phyloP scores from a whole-genome alignment of 2,113 vertebrate species.

The Prionailurus viverrinus region DNA sequence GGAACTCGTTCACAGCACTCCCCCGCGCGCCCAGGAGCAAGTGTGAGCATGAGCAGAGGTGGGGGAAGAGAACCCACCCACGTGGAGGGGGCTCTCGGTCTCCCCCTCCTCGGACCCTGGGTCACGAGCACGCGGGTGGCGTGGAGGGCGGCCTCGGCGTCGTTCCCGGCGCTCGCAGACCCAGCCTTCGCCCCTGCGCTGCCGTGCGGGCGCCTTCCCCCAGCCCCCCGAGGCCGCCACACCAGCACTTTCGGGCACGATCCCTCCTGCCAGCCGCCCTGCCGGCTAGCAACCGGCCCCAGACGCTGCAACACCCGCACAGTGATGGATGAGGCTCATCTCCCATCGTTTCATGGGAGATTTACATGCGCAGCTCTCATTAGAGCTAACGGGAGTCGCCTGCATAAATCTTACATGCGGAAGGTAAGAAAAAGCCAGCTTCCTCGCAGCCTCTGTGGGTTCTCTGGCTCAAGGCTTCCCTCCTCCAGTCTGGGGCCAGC shows the following conservation, averaged over 20 bases:
- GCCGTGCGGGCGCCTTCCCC: slow-evolving; percentile 20
- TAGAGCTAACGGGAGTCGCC: slow-evolving; percentile 73
- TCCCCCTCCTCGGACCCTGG: fast-evolving
- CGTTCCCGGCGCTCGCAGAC: neutral
- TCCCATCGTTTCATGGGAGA: slow-evolving; percentile 65
- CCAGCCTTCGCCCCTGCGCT: slow-evolving; percentile 61
- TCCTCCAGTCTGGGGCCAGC: neutral
- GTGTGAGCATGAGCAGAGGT: fast-evolving
- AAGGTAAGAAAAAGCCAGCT: neutral
- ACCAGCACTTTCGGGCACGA: neutral
- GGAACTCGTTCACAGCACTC: neutral
- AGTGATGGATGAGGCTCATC: slow-evolving; percentile 73
- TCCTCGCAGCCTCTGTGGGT: neutral
- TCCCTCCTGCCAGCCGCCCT: slow-evolving; percentile 45
- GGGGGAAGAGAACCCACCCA: neutral
- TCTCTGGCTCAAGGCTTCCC: neutral
- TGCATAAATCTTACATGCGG: slow-evolving; percentile 52
- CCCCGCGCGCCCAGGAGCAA: neutral
- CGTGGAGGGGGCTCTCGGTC: fast-evolving
- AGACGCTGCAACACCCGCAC: slow-evolving; percentile 71
- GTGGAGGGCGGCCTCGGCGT: neutral
- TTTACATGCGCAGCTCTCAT: slow-evolving; percentile 76
- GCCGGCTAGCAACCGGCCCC: slow-evolving; percentile 67
- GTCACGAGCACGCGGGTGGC: neutral
- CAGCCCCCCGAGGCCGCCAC: neutral